These are phyloP conservation scores for Mesorhabditis spiculigera DNA, from an alignment of 2,888 invertebrate species.

Conservation along the genomic window DNA sequence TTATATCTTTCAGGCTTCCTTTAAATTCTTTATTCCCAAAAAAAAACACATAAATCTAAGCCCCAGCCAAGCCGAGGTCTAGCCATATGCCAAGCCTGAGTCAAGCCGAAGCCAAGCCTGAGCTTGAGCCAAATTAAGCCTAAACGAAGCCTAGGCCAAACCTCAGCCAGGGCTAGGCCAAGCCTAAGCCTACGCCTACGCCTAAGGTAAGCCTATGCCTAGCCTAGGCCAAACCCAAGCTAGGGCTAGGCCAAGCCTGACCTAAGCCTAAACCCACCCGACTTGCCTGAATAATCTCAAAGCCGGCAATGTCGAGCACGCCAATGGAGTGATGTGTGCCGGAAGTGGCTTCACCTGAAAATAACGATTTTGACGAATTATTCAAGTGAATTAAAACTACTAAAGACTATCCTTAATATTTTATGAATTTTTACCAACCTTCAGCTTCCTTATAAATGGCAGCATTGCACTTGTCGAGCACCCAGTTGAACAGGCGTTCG, in stretches of 20 bases:
- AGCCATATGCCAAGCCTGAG: neutral
- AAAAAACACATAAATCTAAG: no score
- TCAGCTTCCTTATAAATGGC: constrained; percentile 23
- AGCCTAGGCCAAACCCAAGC: no score
- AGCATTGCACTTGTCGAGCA: constrained; percentile 47
- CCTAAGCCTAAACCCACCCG: no score
- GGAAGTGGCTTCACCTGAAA: neutral
- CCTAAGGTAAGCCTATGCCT: neutral
- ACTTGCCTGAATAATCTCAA: constrained; percentile 49
- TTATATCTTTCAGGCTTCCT: no score
- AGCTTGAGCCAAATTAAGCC: no score
- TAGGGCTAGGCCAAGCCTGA: no score
- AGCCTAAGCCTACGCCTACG: no score
- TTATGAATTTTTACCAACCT: constrained; percentile 6
- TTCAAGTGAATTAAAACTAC: neutral
- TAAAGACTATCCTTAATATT: neutral
- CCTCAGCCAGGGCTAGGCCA: no score
- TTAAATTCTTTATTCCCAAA: no score
- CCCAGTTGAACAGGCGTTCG: constrained; percentile 50
- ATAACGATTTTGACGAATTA: neutral
- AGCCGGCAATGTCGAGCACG: constrained; percentile 57
- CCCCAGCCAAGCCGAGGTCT: no score
- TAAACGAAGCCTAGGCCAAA: no score
- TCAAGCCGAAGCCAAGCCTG: no score
- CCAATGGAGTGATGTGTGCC: constrained; percentile 36